A percentile compares a stretch with the other conserved stretches of the same genome.
These are phyloP conservation scores for Pangasius macronema DNA, from an alignment of 2,797 vertebrate genomes.

Conservation along the genomic window DNA sequence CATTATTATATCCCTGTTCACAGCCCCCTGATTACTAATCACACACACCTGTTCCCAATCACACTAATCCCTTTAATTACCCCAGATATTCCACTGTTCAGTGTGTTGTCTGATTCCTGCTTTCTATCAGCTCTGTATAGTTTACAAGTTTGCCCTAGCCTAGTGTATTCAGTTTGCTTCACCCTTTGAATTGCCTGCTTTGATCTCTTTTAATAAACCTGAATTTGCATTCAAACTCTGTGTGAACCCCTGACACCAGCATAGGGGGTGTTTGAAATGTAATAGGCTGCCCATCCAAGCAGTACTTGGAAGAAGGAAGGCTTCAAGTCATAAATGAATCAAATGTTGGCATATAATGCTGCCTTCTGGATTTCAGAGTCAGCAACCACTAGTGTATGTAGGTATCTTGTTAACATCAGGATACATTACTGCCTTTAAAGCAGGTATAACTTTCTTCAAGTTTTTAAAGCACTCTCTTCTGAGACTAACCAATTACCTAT, in stretches of 20 bases:
- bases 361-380: background rate
- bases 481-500: no score
- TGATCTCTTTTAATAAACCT: background rate
- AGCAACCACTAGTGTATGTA: background rate
- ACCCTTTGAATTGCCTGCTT: background rate
- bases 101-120: background rate
- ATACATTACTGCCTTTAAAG: no score
- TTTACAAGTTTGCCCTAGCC: background rate
- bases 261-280: background rate
- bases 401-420: background rate
- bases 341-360: background rate
- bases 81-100: background rate
- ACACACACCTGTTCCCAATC: background rate
- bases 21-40: background rate
- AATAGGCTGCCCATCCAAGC: background rate
- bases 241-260: background rate
- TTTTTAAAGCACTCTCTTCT: no score
- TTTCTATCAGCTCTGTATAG: background rate
- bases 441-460: no score
- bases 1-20: background rate
- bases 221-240: background rate
- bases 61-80: background rate
- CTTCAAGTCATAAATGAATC: background rate
- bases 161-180: background rate
- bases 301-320: background rate